A percentile compares a stretch with the other conserved stretches of the same genome.
These are phyloP conservation scores for Amblyraja radiata DNA, from an alignment of 2,797 vertebrate species.

Conservation along the genomic window DNA sequence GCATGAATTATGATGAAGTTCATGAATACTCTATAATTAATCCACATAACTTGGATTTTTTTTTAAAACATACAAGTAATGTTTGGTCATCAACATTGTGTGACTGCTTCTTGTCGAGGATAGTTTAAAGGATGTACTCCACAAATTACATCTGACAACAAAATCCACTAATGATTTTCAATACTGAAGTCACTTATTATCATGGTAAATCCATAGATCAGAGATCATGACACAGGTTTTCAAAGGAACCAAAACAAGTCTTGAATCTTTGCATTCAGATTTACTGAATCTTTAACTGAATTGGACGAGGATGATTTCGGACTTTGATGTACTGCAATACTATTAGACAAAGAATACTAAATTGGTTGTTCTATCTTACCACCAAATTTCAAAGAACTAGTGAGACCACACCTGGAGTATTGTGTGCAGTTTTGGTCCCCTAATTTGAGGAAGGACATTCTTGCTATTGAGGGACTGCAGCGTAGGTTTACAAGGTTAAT, in stretches of 20 bases:
- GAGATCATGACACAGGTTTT: not conserved
- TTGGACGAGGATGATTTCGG: not conserved
- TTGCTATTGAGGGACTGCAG: no score
- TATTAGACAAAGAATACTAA: not conserved
- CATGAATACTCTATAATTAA: not conserved
- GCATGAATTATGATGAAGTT: not conserved
- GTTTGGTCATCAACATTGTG: not conserved
- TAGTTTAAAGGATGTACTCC: not conserved
- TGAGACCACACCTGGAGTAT: no score
- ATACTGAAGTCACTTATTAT: not conserved
- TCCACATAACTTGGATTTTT: not conserved
- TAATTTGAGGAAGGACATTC: no score
- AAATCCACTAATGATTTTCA: constrained; percentile 5
- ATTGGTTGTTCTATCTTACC: not conserved
- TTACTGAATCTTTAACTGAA: not conserved
- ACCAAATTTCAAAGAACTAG: not conserved
- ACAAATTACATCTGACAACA: not conserved
- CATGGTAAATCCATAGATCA: not conserved
- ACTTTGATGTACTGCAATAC: not conserved
- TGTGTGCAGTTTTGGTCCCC: no score
- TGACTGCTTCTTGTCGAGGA: not conserved
- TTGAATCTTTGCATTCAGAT: not conserved
- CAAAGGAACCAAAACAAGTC: not conserved
- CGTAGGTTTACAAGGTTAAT: no score
- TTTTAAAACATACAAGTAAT: not conserved